Evolutionary conservation across 2,888 invertebrate species (phyloP).

Genomic region (Ceraclea dissimilis): DNA sequence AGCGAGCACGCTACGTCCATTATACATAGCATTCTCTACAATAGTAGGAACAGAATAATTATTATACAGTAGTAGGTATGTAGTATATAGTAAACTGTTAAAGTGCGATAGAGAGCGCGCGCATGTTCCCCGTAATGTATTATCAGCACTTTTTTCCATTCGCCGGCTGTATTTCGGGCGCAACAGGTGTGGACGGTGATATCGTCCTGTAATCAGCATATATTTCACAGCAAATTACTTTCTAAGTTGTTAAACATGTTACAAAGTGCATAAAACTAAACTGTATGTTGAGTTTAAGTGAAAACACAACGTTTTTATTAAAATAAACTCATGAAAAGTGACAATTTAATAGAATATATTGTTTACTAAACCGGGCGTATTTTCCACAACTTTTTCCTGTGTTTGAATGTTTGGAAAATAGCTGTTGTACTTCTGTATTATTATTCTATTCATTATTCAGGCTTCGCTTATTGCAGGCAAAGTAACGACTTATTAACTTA

Average conservation of each 20-base stretch:
- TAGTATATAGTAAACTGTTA: background rate
- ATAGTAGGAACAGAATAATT: too few relatives aligned
- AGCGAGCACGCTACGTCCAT: background rate
- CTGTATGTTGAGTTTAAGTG: constrained; percentile 10
- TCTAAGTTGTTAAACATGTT: constrained; percentile 14
- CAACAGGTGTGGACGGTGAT: constrained; percentile 19
- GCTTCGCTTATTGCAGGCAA: too few relatives aligned
- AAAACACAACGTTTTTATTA: constrained; percentile 6
- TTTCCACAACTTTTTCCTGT: constrained; percentile 1
- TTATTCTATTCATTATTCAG: too few relatives aligned
- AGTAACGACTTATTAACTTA: too few relatives aligned
- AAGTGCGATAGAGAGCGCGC: constrained; percentile 16
- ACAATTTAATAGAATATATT: constrained; percentile 17
- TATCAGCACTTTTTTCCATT: constrained; percentile 9
- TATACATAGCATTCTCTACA: background rate
- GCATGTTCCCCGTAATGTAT: constrained; percentile 11
- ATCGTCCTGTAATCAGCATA: constrained; percentile 16
- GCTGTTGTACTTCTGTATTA: background rate
- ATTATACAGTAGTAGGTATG: background rate
- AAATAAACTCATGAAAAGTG: constrained; percentile 13
- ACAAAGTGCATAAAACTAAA: constrained; percentile 10
- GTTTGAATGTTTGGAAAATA: background rate
- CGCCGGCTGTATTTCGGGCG: constrained; percentile 20
- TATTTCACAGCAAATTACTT: constrained; percentile 14
- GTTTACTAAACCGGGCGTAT: constrained; percentile 13